phyloP scores from a whole-genome alignment of 2,888 invertebrate genomes.

The Polyploca ridens region DNA sequence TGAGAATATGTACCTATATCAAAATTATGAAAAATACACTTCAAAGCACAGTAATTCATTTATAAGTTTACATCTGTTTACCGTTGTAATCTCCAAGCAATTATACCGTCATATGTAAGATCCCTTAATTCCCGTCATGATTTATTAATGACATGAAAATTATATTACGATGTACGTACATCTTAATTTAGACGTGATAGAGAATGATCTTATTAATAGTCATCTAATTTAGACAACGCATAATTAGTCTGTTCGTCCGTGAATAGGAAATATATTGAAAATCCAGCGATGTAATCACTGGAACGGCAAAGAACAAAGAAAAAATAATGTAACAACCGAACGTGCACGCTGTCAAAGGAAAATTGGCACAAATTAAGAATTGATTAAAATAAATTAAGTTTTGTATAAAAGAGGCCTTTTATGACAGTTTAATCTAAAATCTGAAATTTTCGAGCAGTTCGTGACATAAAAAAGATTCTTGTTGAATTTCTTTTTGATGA shows the following conservation, averaged over 20 bases:
- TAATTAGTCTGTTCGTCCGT: neutral
- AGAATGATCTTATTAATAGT: neutral
- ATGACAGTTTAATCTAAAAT: neutral
- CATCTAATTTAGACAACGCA: neutral
- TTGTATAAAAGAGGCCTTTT: neutral
- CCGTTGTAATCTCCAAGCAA: neutral
- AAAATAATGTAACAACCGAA: neutral
- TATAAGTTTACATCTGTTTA: neutral
- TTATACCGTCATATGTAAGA: neutral
- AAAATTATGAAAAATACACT: neutral
- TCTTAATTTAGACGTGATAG: neutral
- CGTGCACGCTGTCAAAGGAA: neutral
- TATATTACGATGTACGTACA: neutral
- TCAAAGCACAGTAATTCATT: neutral
- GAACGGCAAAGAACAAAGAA: slow-evolving; percentile 4
- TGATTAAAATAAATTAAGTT: neutral
- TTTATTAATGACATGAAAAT: slow-evolving; percentile 6
- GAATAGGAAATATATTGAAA: neutral
- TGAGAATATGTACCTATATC: too few species aligned
- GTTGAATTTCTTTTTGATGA: too few species aligned
- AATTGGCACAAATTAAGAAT: slow-evolving; percentile 7
- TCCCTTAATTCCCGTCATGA: neutral
- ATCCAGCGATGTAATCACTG: neutral
- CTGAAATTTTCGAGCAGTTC: too few species aligned
- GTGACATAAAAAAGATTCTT: too few species aligned